Base-by-base conservation (phyloP, 2,888 invertebrate species). In the Sialis lutaria region DNA sequence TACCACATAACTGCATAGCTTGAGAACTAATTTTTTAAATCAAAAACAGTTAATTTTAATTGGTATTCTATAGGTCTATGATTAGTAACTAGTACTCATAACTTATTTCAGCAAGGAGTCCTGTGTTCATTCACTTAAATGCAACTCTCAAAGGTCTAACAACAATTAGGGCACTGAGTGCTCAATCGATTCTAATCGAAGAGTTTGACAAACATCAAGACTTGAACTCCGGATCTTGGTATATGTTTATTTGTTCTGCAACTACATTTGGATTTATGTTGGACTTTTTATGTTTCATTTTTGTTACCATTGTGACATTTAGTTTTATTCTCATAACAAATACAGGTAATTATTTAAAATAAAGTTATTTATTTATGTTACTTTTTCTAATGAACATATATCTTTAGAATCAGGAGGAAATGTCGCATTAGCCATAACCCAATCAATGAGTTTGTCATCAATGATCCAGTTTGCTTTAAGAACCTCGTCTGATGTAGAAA, bases 101-200 rank as follows among this genome's bases (percentile, higher is more conserved):
- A 46, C 12, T 40, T 48, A 49, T 45, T 47, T 46, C 67, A 88
- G 88, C 84, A 54, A 74, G 86, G 48, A 86, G 87, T 57, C 90
- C 90, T 1, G 82, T 90, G 0, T 89, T 86, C 60, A 76, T 83
- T 1, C 88, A 89, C 60, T 66, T 90, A 35, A 84, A 79, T 57
- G 80, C 86, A 6, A 80, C 84, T 1, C 68, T 91, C 3, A 75
- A 82, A 53, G 90, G 90, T 1, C 63, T 90, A 22, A 76, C 82
- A 1, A 87, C 88, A 1, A 83, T 91, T 42, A 67, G 91, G 48
- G 84, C 88, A 1, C 85, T 79, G 55, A 71, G 74, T 2, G 80
- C 81, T 0, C 77, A 87, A 60, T 57, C 68, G 2, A 73, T 77
- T 6, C 69, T 89, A 44, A 59, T 69, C 66, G 54, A 63, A 56